These are phyloP conservation scores for Thunnus maccoyii DNA, from an alignment of 2,113 vertebrate species.

Conservation along the genomic window DNA sequence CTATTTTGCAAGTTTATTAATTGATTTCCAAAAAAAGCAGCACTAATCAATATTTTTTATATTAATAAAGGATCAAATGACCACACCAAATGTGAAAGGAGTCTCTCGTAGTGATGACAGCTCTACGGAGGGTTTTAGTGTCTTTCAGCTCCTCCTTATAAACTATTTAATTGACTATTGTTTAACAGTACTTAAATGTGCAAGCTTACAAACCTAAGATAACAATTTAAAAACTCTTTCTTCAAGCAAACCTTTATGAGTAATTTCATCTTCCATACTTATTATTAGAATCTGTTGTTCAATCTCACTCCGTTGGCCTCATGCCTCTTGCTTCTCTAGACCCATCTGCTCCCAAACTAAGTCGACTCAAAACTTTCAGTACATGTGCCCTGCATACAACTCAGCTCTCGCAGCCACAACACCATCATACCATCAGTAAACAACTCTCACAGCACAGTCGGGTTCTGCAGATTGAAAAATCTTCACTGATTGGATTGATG, in stretches of 20 bases:
- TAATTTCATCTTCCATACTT: not conserved
- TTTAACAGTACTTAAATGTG: no score
- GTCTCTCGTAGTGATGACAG: no score
- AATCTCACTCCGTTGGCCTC: not conserved
- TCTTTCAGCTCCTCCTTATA: no score
- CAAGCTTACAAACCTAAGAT: not conserved
- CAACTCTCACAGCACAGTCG: slow-evolving; percentile 37
- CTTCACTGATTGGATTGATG: slow-evolving; percentile 40
- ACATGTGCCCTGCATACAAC: not conserved
- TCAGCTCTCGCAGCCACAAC: not conserved
- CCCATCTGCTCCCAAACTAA: not conserved
- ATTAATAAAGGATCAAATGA: no score
- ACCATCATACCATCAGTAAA: slow-evolving; percentile 35
- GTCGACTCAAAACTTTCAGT: not conserved
- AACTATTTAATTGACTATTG: no score
- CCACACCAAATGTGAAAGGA: no score
- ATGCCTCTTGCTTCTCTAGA: not conserved
- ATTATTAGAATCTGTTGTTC: not conserved
- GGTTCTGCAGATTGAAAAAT: slow-evolving; percentile 13
- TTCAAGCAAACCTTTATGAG: no score
- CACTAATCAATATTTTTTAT: no score
- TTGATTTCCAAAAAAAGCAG: no score
- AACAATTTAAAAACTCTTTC: not conserved
- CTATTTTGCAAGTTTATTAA: no score
- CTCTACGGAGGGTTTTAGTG: no score